A percentile compares a stretch with the other conserved stretches of the same genome.
Conservation (phyloP, 1,140 invertebrate genomes). For the Eupeodes corollae region DNA sequence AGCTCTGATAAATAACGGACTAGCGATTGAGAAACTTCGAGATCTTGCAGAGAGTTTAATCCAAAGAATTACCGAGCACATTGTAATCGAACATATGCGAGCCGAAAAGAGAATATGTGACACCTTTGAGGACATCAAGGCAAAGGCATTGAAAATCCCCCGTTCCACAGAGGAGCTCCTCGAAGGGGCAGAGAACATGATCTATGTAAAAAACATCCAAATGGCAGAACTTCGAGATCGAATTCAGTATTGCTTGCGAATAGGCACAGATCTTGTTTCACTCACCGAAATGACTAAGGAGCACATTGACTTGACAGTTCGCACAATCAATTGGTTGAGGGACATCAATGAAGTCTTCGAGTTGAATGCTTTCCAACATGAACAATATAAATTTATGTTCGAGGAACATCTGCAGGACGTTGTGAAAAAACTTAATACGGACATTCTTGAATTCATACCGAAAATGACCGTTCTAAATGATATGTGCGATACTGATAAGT, state of each 20-base stretch:
- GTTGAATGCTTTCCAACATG: conserved; percentile 57
- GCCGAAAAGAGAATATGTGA: conserved; percentile 52
- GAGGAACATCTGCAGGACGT: conserved; percentile 61
- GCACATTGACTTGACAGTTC: conserved; percentile 54
- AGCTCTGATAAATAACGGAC: conserved; percentile 40
- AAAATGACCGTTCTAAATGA: conserved; percentile 53
- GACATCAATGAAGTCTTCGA: conserved; percentile 61
- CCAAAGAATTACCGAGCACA: conserved; percentile 39
- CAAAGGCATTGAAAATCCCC: conserved; percentile 49
- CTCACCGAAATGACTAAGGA: conserved; percentile 51
- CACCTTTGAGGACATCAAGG: conserved; percentile 49
- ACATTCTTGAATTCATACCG: conserved; percentile 58
- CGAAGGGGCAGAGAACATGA: conserved; percentile 54
- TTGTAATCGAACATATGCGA: conserved; percentile 40
- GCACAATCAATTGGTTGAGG: conserved; percentile 58
- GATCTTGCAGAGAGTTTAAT: conserved; percentile 37
- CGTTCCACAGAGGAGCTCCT: conserved; percentile 58
- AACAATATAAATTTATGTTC: conserved; percentile 66
- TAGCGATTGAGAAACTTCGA: conserved; percentile 39
- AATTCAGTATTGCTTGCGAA: conserved; percentile 48
- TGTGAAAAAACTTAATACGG: conserved; percentile 54
- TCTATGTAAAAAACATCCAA: conserved; percentile 47
- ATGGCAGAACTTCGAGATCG: conserved; percentile 49
- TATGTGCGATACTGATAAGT: conserved; percentile 55
- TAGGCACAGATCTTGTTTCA: conserved; percentile 54